A percentile compares a stretch with the other conserved stretches of the same genome.
These are phyloP conservation scores for Nasonia giraulti DNA, from an alignment of 1,140 invertebrate genomes.

Conservation along the genomic window DNA sequence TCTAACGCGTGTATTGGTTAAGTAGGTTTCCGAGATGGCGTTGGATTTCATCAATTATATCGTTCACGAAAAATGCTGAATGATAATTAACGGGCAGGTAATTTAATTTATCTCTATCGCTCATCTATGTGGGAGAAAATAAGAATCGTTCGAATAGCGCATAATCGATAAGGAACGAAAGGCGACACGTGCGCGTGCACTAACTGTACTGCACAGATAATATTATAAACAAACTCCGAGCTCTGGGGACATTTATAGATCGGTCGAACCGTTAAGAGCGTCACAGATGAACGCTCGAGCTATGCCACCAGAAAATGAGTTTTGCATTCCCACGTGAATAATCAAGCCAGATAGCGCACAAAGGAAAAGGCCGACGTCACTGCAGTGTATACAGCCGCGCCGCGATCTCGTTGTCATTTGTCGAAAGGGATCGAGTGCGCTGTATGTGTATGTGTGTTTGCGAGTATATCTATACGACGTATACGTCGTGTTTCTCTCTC, in stretches of 20 bases:
- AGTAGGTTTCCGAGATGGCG: neutral
- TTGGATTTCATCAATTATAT: neutral
- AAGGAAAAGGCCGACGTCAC: slow-evolving; percentile 47
- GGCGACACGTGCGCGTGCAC: neutral
- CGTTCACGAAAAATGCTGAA: too few relatives aligned
- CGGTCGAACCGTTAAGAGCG: slow-evolving; percentile 35
- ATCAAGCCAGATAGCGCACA: slow-evolving; percentile 49
- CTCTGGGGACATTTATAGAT: slow-evolving; percentile 30
- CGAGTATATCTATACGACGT: neutral
- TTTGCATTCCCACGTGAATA: slow-evolving; percentile 45
- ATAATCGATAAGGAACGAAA: slow-evolving; percentile 27
- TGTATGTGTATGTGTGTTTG: too few relatives aligned
- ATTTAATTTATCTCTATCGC: slow-evolving; percentile 13
- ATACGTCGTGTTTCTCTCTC: neutral
- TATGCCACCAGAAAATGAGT: slow-evolving; percentile 28
- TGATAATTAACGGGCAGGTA: slow-evolving; percentile 8
- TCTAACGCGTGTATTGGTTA: neutral
- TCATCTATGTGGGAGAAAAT: neutral
- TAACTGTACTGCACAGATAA: neutral
- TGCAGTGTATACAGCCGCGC: neutral
- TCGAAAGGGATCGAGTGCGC: too few relatives aligned
- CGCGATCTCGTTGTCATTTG: slow-evolving; percentile 64
- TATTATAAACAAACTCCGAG: neutral
- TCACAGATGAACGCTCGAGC: slow-evolving; percentile 15
- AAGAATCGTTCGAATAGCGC: neutral